Evolutionary conservation across 2,888 invertebrate species (phyloP), one percentile per base, ranked within the genome.

Genomic region (Pocota personata): DNA sequence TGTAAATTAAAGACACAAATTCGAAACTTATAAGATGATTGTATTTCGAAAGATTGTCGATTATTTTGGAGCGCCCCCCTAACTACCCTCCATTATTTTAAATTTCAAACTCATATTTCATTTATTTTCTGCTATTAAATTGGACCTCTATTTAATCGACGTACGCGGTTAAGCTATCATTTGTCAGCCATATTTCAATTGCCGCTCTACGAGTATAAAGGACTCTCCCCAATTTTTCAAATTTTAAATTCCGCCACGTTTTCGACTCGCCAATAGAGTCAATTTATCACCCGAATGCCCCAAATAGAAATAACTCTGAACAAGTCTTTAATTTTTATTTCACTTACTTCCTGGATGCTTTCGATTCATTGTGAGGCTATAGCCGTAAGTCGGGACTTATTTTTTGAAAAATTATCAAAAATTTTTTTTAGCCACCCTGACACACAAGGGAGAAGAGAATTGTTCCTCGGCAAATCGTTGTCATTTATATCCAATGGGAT

Each of bases 401-500:
- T 19, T 14, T 35, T 32, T 43, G 66, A 37, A 10, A 37, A 37
- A 66, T 35, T 50, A 30, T 16, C 0, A 16, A 24, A 27, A n/a
- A 40, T 24, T 6, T 1, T 12, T 37, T 52, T n/a, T 37, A 40
- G 14, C 24, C 58, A 48, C 30, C 35, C 35, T 35, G 40, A 1
- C 24, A 21, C n/a, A 27, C 4, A 40, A 21, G n/a, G 14, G 43
- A 55, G 40, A 72, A n/a, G 8, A 32, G n/a, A 43, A 78, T 48
- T 14, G n/a, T 66, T 58, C 35, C 32, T 30, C 60, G 67, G 73
- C 73, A 83, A 83, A 78, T 83, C 62, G 67, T 55, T 67, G 60
- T 78, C 78, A 67, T 83, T 83, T 62, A 78, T 78, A 78, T 78
- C 78, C 72, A 78, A 66, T 78, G 67, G 62, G 58, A 77, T 72